Evolutionary conservation across 2,113 vertebrate genomes (phyloP).

Genomic region (Perognathus longimembris): DNA sequence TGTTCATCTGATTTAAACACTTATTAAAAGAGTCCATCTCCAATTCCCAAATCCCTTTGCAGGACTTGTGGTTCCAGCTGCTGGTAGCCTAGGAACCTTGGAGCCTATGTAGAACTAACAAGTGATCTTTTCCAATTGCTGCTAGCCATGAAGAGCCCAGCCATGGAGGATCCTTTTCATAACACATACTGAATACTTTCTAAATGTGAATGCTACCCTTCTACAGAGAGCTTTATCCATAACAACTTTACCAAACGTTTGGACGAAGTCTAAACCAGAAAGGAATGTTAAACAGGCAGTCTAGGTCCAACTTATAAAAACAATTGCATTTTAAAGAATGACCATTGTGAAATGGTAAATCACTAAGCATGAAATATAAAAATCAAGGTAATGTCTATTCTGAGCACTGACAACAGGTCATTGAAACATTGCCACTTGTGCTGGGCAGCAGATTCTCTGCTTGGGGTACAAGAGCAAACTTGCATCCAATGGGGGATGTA

Average conservation of each 20-base stretch:
- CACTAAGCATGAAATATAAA: not conserved
- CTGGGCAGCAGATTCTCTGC: accelerated
- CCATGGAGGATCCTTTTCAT: not conserved
- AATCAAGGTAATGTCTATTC: not conserved
- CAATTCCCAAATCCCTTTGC: not conserved
- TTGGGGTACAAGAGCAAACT: not conserved
- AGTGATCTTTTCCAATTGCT: not conserved
- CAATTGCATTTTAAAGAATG: not conserved
- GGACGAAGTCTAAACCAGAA: not conserved
- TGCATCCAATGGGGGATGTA: not conserved
- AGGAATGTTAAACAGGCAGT: not conserved
- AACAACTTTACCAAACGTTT: not conserved
- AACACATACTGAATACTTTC: constrained; percentile 2
- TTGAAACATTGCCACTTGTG: accelerated
- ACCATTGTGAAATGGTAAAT: not conserved
- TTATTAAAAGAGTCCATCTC: not conserved
- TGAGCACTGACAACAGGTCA: not conserved
- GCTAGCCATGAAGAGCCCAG: not conserved
- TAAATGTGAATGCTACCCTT: not conserved
- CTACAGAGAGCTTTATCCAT: not conserved
- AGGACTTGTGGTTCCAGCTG: not conserved
- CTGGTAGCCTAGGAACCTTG: not conserved
- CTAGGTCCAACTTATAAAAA: not conserved
- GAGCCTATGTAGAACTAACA: not conserved
- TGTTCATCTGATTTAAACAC: not conserved